These are phyloP conservation scores for Lasioglossum figueresi DNA, from an alignment of 2,888 invertebrate genomes.

Conservation along the genomic window DNA sequence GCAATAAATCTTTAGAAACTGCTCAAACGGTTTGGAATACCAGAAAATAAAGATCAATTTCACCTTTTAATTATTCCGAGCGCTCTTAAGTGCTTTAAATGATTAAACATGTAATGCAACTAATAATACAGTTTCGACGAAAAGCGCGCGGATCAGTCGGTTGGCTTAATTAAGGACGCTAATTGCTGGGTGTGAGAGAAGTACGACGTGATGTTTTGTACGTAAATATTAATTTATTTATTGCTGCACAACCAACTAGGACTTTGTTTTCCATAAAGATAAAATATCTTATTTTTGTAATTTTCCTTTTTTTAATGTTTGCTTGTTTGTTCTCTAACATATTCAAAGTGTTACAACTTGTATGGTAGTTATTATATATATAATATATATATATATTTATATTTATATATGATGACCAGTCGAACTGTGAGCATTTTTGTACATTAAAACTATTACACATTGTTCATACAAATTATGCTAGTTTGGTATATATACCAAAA, in stretches of 20 bases:
- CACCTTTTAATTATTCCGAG: neutral
- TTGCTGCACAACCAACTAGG: slow-evolving; percentile 74
- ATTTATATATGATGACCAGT: slow-evolving; percentile 56
- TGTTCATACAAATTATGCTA: slow-evolving; percentile 54
- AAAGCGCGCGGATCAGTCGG: neutral
- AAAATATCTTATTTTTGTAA: slow-evolving; percentile 62
- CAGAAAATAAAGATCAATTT: neutral
- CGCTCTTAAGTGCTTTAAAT: neutral
- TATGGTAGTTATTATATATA: slow-evolving; percentile 58
- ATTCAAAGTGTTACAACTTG: slow-evolving; percentile 63
- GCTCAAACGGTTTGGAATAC: neutral
- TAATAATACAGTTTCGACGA: neutral
- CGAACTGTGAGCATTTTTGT: slow-evolving; percentile 69
- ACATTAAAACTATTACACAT: slow-evolving; percentile 69
- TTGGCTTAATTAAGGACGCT: neutral
- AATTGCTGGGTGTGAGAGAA: neutral
- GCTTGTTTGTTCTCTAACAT: slow-evolving; percentile 59
- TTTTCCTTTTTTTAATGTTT: neutral
- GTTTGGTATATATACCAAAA: slow-evolving; percentile 37
- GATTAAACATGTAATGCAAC: neutral
- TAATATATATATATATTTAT: neutral
- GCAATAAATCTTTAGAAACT: neutral
- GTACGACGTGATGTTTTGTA: slow-evolving; percentile 46
- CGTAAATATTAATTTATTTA: slow-evolving; percentile 75
- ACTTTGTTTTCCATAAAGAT: slow-evolving; percentile 66